Evolutionary conservation across 2,888 invertebrate genomes (phyloP).

Genomic region (Antitype chi): DNA sequence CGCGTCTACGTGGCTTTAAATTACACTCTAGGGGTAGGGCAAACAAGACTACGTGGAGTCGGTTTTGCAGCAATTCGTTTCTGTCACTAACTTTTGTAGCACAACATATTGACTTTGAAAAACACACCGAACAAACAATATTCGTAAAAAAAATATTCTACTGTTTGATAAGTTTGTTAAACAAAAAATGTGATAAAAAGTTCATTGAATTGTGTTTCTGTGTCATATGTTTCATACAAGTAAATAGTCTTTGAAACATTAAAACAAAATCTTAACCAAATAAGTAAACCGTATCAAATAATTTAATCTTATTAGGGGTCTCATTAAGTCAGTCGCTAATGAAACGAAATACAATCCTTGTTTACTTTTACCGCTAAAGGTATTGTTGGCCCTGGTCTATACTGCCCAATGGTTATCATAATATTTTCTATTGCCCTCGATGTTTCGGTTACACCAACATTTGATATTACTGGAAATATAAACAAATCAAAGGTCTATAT

Average conservation of each 20-base stretch:
- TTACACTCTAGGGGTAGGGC: too few species aligned
- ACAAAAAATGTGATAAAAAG: too few species aligned
- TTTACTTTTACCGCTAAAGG: constrained; percentile 73
- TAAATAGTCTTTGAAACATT: not conserved
- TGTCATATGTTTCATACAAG: too few species aligned
- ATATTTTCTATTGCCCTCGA: constrained; percentile 72
- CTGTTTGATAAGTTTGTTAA: too few species aligned
- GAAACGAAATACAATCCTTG: constrained; percentile 77
- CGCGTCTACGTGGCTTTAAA: too few species aligned
- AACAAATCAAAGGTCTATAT: constrained; percentile 67
- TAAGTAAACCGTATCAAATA: constrained; percentile 55
- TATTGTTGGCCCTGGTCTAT: constrained; percentile 69
- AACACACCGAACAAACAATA: too few species aligned
- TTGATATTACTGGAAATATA: constrained; percentile 71
- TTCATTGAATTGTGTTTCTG: too few species aligned
- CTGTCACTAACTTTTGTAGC: too few species aligned
- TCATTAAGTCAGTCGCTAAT: constrained; percentile 77
- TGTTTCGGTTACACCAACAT: constrained; percentile 69
- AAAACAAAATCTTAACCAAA: constrained; percentile 14
- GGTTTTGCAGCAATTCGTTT: too few species aligned
- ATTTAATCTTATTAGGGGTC: constrained; percentile 77
- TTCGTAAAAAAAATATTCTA: too few species aligned
- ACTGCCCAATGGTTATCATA: constrained; percentile 70
- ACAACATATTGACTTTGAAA: too few species aligned
- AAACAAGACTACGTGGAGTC: too few species aligned